Evolutionary conservation across 2,797 vertebrate genomes (phyloP), one percentile per base, ranked within the genome.

Genomic region (Sebastes oblongus): DNA sequence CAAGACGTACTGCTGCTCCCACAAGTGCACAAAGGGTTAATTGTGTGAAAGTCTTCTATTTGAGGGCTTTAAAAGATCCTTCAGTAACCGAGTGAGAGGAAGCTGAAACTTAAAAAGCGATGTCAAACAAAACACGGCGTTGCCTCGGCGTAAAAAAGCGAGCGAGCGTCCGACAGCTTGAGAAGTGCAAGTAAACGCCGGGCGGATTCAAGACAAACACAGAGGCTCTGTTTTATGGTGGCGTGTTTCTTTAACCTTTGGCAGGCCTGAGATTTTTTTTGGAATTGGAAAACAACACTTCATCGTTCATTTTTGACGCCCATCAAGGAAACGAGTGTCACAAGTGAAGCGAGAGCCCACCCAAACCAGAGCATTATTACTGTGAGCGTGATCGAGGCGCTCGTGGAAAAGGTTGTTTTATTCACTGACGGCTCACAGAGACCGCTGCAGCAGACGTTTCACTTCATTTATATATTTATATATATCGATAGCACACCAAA

Each of bases 241-340:
- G 12, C 32, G 56, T 90, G 89, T 91, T 92, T 90, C 90, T 68
- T 88, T 91, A 93, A 92, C 91, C 88, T 93, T 77, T 93, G 91
- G 86, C 87, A 89, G 78, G 77, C 83, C 79, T 62, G 72, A 86
- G 67, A 74, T 54, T 75, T 46, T 14, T 50, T 50, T 60, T 79
- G 72, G 73, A 79, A 72, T 75, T 86, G 68, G 82, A 91, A 88
- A 91, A 91, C 81, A 87, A 88, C 69, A 85, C 82, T 87, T 88
- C 73, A 78, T 74, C 80, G 64, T 80, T 82, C 67, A 90, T 84
- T 86, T 91, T 84, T 88, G 68, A 86, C 80, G 72, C 82, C 75
- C 75, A 34, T 91, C 83, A 88, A 89, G 86, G 88, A 92, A 93
- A 68, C 25, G 64, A 86, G 29, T 85, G 88, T 88, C 85, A 86